Base-by-base conservation (phyloP, 2,888 invertebrate genomes). In the Calliopum simillimum region DNA sequence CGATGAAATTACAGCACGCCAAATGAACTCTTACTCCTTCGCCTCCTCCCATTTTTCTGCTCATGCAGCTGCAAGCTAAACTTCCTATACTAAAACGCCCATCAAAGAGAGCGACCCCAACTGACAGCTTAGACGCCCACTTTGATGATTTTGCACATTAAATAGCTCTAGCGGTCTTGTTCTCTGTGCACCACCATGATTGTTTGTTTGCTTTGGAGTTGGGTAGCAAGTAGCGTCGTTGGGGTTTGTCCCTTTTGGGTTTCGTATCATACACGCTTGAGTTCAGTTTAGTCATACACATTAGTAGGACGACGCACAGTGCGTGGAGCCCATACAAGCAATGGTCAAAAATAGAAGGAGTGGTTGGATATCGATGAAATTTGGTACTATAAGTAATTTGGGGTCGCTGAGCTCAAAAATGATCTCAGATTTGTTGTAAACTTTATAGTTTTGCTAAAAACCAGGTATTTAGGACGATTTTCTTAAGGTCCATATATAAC, bases 81-180 rank as follows among this genome's bases (percentile, higher is more conserved):
- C 21, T 21, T 19, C 13, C 46, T 61, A 14, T 43, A 44, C 61
- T 4, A 33, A 33, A 8, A 33, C 33, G 33, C 33, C 33, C 33
- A 33, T 33, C 33, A 8, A 33, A 8, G 33, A 8, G 33, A 5
- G 33, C 8, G n/a, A 21, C 14, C 55, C 25, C 25, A 56, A 23
- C 11, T 23, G 55, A 25, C 25, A 23, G 25, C 55, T 12, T 13
- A 19, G 19, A 46, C 61, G 65, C 65, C 53, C 65, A 43, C 53
- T 65, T 65, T 65, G 65, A 53, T 65, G 65, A 65, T 55, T 65
- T 16, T 55, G 65, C 65, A 65, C 65, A 65, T 65, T 53, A 55
- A 65, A 53, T 13, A 23, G 55, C 25, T 56, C 21, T 23, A 12
- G 12, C 12, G 19, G 19, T 23, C 23, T 33, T 11, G 21, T 23